phyloP scores from a whole-genome alignment of 2,113 vertebrate species.

The Python bivittatus region DNA sequence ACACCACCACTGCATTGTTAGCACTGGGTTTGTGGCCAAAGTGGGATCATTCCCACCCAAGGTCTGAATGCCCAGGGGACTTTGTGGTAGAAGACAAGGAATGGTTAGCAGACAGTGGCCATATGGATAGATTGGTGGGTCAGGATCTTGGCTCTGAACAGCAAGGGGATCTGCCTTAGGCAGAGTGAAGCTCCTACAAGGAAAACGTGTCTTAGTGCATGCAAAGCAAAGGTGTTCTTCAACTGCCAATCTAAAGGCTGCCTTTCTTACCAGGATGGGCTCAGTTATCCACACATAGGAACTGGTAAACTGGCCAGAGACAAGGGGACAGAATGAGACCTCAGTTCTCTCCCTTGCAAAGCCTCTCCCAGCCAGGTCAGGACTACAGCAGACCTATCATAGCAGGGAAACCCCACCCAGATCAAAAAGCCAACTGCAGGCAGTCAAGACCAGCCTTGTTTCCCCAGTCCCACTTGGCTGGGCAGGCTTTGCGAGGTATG shows the following conservation, averaged over 20 bases:
- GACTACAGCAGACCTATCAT: neutral
- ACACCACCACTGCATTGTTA: neutral
- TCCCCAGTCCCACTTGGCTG: neutral
- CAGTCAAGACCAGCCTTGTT: neutral
- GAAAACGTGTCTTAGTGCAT: neutral
- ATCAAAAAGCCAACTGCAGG: neutral
- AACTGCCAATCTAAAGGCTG: neutral
- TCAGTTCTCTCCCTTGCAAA: neutral
- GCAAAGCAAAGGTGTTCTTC: neutral
- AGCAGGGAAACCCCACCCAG: neutral
- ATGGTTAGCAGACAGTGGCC: neutral
- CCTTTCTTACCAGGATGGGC: too few species aligned
- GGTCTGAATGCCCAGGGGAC: neutral
- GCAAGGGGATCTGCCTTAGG: neutral
- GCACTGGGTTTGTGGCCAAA: too few species aligned
- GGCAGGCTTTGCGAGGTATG: neutral
- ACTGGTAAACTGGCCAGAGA: neutral
- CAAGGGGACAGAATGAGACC: neutral
- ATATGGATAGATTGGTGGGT: neutral
- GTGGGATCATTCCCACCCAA: too few species aligned
- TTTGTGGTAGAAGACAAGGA: too few species aligned
- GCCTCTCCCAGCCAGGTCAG: neutral
- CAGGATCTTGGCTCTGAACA: neutral
- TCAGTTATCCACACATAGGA: neutral
- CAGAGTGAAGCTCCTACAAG: too few species aligned